Conservation (phyloP, 2,113 vertebrate genomes). For the Monopterus albus region DNA sequence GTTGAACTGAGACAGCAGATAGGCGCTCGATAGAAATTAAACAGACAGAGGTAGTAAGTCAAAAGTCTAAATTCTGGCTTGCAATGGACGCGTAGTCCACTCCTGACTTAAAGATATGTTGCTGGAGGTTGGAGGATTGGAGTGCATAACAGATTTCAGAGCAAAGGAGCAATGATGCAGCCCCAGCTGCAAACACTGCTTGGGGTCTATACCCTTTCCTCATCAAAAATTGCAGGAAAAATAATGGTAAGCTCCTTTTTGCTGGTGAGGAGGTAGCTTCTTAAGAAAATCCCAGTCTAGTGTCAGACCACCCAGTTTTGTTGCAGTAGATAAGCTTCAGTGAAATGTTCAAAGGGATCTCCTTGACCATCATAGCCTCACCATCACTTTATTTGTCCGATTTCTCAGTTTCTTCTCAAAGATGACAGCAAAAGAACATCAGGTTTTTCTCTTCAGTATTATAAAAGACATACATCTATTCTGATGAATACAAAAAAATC, state of each 20-base stretch:
- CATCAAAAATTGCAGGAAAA: conserved; percentile 77
- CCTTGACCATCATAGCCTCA: conserved; percentile 16
- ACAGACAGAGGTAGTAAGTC: conserved; percentile 17
- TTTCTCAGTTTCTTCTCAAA: conserved; percentile 14
- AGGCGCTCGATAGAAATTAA: conserved; percentile 57
- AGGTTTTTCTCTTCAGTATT: conserved; percentile 23
- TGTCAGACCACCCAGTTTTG: conserved; percentile 40
- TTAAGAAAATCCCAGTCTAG: conserved; percentile 76
- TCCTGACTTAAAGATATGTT: conserved; percentile 70
- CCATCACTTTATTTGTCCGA: conserved; percentile 17
- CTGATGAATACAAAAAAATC: conserved; percentile 14
- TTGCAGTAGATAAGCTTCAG: conserved; percentile 34
- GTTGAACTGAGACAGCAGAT: conserved; percentile 62
- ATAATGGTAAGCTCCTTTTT: conserved; percentile 71
- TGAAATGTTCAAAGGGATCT: conserved; percentile 45
- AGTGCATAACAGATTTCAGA: conserved; percentile 78
- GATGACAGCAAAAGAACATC: background rate
- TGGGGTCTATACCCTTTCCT: conserved; percentile 66
- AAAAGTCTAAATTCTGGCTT: conserved; percentile 63
- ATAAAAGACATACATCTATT: conserved; percentile 42
- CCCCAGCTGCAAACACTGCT: conserved; percentile 75
- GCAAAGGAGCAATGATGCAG: conserved; percentile 67
- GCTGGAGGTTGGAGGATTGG: conserved; percentile 67
- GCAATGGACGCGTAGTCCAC: conserved; percentile 60
- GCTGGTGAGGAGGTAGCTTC: conserved; percentile 72